Evolutionary conservation across 2,888 invertebrate genomes (phyloP), one percentile per base, ranked within the genome.

Genomic region (Cephus rjabovi): DNA sequence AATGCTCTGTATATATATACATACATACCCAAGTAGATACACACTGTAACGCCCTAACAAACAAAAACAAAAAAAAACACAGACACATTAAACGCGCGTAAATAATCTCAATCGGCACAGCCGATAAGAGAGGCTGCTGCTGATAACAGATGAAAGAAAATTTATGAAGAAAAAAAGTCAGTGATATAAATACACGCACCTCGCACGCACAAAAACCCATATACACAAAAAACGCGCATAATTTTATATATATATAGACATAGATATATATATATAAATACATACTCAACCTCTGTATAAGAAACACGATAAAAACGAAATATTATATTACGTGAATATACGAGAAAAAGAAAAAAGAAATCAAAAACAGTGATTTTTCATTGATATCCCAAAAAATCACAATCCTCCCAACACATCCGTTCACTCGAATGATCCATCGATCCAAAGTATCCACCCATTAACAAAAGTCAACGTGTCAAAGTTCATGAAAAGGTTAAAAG

Each of bases 1-100:
- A 75, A 84, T 84, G 84, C 83, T 86, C 84, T 90, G 89, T 90
- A 90, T 88, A 90, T 90, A 90, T 87, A 89, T 87, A 89, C 76
- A 82, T 81, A 77, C 75, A 81, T 73, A 76, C 75, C 70, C 75
- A 70, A 4, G 31, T 70, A 73, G 34, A 76, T n/a, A 74, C n/a
- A 77, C 33, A 76, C 69, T 34, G 71, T 77, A 77, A 70, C 76
- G 79, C 74, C 74, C 56, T 40, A 56, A 80, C 73, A 82, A 70
- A 56, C 76, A 81, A 80, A 78, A 79, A 12, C 4, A 81, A 77
- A 79, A 76, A 79, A 81, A 78, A 79, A 81, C 78, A 78, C 80
- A 83, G 12, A 37, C 37, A 15, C 37, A 37, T 37, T 77, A 76
- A 71, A 75, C 70, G 34, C 74, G 35, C 71, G 76, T 68, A 77